Base-by-base conservation (phyloP, 2,113 vertebrate genomes). In the Anoplopoma fimbria region DNA sequence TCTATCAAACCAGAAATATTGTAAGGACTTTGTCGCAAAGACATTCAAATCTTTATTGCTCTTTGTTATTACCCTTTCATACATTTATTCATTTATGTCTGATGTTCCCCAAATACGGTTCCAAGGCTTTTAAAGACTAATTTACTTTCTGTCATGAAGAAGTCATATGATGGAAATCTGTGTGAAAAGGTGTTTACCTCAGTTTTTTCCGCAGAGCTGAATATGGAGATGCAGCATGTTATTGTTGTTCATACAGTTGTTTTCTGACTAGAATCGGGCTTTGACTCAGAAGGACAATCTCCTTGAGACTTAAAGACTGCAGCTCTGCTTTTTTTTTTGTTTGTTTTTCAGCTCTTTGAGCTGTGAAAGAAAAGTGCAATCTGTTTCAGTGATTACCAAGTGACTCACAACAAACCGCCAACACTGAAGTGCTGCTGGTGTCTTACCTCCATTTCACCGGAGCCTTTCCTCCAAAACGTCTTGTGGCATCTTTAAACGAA, bases 381-480 rank as follows among this genome's bases (percentile, higher is more conserved):
- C 70, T 84, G 75, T 87, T 81, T 87, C 60, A 61, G 68, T 81
- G 72, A 88, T 87, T 82, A 83, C 69, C 1, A 49, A 27, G 34
- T 73, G 70, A 83, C 81, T 90, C 74, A 47, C 79, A 86, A 82
- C 77, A 82, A 82, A 77, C 53, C 29, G 14, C 45, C 68, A 76
- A 47, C 34, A 63, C 57, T 81, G 15, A 58, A 83, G 68, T 38
- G 74, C 63, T 69, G 67, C 3, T 70, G 51, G 87, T 70, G 77
- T 72, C 67, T 64, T 68, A 29, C 83, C 62, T 74, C 61, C 64
- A 53, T 74, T 75, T 72, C 63, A 58, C 29, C 62, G 34, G 21
- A n/a, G 55, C 19, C 45, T 25, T 70, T 79, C 71, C 8, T 78
- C 6, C 38, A 51, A 58, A 87, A 70, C 21, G 69, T 47, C 63